Percentiles rank a stretch among this genome's conserved stretches.
Conservation (phyloP, 1,140 invertebrate genomes). For the Drosophila albomicans region DNA sequence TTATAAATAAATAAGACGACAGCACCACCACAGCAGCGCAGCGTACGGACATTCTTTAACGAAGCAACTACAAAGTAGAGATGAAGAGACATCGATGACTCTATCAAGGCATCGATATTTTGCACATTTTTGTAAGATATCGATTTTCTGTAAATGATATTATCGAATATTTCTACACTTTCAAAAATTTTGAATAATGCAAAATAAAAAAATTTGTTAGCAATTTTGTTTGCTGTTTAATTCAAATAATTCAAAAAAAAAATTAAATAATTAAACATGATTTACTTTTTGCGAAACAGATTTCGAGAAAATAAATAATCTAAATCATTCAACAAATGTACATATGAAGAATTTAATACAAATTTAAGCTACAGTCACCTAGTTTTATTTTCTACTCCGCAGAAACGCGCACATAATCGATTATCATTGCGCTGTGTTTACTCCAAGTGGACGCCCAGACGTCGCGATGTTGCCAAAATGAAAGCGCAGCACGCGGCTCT, state of each 20-base stretch:
- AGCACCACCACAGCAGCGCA: slow-evolving; percentile 17
- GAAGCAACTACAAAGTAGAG: slow-evolving; percentile 33
- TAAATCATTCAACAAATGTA: too few species aligned
- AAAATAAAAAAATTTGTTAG: too few species aligned
- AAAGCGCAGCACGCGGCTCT: slow-evolving; percentile 60
- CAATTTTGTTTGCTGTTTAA: too few species aligned
- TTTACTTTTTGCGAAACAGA: too few species aligned
- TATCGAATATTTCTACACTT: too few species aligned
- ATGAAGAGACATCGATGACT: not conserved
- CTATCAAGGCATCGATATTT: too few species aligned
- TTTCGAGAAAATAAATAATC: too few species aligned
- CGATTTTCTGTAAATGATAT: too few species aligned
- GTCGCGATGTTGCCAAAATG: slow-evolving; percentile 66
- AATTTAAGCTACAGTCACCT: not conserved
- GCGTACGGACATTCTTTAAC: slow-evolving; percentile 39
- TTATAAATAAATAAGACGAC: slow-evolving; percentile 46
- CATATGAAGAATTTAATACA: not conserved
- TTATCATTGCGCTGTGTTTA: slow-evolving; percentile 54
- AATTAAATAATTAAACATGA: too few species aligned
- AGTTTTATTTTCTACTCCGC: slow-evolving; percentile 42
- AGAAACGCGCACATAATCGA: slow-evolving; percentile 68
- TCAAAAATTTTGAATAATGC: too few species aligned
- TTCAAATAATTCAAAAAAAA: too few species aligned
- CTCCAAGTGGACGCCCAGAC: slow-evolving; percentile 59
- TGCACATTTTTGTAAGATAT: too few species aligned